Evolutionary conservation across 2,888 invertebrate genomes (phyloP).

Genomic region (Chymomyza procnemis): DNA sequence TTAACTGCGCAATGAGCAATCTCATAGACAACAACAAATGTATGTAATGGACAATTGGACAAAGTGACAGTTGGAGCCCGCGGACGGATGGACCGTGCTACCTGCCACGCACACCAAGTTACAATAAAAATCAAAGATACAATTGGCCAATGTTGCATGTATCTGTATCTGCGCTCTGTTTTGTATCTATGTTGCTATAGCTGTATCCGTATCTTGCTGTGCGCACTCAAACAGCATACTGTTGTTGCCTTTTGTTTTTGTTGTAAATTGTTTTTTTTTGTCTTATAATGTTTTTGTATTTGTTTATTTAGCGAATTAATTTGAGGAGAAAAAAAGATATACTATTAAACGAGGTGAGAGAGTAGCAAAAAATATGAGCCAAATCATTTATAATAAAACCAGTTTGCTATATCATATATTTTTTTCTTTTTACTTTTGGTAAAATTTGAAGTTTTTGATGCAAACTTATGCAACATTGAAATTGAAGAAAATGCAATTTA

Average conservation of each 20-base stretch:
- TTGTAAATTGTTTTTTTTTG: background rate
- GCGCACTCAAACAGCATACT: background rate
- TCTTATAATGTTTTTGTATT: constrained; percentile 32
- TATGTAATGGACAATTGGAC: constrained; percentile 10
- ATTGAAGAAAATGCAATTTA: constrained; percentile 27
- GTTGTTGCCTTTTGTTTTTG: constrained; percentile 1
- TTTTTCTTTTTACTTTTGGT: constrained; percentile 22
- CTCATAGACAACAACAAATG: constrained; percentile 29
- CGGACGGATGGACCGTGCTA: background rate
- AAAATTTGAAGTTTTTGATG: constrained; percentile 8
- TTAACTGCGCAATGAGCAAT: constrained; percentile 72
- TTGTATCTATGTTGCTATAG: constrained; percentile 4
- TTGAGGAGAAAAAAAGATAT: constrained; percentile 29
- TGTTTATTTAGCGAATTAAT: constrained; percentile 54
- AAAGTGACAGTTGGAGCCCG: constrained; percentile 10
- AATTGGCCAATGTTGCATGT: constrained; percentile 11
- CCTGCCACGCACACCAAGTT: constrained; percentile 36
- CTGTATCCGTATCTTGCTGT: background rate
- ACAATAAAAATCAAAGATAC: background rate
- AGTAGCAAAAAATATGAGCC: constrained; percentile 7
- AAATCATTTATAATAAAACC: constrained; percentile 28
- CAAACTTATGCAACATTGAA: constrained; percentile 42
- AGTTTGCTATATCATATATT: constrained; percentile 35
- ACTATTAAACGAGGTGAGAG: constrained; percentile 44
- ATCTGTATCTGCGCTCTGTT: constrained; percentile 4